phyloP scores from a whole-genome alignment of 53 echinoderm and acorn worm species.

The Echinarachnius parma region DNA sequence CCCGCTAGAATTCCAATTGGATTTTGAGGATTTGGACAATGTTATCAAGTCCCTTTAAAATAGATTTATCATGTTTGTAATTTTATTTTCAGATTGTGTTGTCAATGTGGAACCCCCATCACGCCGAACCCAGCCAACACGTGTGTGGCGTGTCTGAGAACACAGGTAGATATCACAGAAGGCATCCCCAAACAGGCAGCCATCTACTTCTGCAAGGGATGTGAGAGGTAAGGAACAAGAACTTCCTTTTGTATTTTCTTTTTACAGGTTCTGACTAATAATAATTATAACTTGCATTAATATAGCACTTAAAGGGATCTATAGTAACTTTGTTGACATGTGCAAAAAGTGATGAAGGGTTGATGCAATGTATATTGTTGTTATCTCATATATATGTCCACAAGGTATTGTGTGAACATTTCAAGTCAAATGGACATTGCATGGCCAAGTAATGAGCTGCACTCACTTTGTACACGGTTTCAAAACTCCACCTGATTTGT shows the following conservation, averaged over 20 bases:
- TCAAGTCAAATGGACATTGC: no score
- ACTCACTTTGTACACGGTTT: no score
- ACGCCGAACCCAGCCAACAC: constrained; percentile 93
- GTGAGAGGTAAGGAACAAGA: constrained; percentile 99
- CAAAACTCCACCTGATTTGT: no score
- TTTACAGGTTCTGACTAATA: no score
- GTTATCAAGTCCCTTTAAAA: background rate
- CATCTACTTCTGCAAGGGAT: constrained; percentile 85
- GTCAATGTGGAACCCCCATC: constrained; percentile 83
- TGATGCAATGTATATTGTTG: no score
- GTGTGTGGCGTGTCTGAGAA: constrained; percentile 92
- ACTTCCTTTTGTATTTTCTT: no score
- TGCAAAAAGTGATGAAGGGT: no score
- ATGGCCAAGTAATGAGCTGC: no score
- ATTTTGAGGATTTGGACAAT: background rate
- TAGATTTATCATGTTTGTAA: background rate
- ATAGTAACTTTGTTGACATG: background rate
- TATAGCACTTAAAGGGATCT: background rate
- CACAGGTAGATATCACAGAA: constrained; percentile 95
- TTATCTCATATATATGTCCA: no score
- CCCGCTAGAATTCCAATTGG: no score
- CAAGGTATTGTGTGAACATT: no score
- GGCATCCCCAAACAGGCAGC: constrained; percentile 91
- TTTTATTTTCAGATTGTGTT: constrained; percentile 70
- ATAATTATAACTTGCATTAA: background rate